Percentiles rank a stretch among this genome's conserved stretches.
phyloP scores from a whole-genome alignment of 2,113 vertebrate species.

The Sigmodon hispidus region DNA sequence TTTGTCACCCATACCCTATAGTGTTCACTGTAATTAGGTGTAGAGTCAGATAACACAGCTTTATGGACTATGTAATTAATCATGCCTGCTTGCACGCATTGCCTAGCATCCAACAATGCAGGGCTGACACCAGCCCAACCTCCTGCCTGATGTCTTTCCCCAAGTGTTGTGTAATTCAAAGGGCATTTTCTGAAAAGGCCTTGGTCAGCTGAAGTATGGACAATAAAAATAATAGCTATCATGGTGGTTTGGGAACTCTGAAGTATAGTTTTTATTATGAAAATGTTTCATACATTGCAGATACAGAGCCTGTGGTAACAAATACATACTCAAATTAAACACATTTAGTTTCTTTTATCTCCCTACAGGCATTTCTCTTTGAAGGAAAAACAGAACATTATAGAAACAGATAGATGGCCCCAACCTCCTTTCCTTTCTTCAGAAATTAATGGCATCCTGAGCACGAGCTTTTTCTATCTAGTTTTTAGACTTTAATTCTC shows the following conservation, averaged over 20 bases:
- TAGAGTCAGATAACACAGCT: slow-evolving; percentile 60
- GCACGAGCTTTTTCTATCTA: not conserved
- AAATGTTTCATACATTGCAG: slow-evolving; percentile 20
- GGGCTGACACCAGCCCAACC: slow-evolving; percentile 53
- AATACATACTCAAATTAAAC: not conserved
- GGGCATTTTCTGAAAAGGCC: slow-evolving; percentile 24
- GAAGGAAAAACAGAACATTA: slow-evolving; percentile 7
- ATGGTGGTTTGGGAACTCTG: not conserved
- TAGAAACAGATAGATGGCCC: not conserved
- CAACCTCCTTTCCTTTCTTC: not conserved
- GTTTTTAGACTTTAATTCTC: slow-evolving; percentile 9
- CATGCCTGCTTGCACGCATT: slow-evolving; percentile 1
- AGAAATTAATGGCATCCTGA: slow-evolving; percentile 36
- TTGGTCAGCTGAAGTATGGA: slow-evolving; percentile 27
- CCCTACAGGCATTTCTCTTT: slow-evolving; percentile 4
- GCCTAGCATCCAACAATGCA: slow-evolving; percentile 49
- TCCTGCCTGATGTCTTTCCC: slow-evolving; percentile 46
- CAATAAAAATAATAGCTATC: slow-evolving; percentile 28
- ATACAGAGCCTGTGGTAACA: not conserved
- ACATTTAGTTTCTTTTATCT: slow-evolving; percentile 2
- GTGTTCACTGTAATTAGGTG: slow-evolving; percentile 71
- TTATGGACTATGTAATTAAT: slow-evolving; percentile 74
- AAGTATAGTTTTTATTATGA: slow-evolving; percentile 37
- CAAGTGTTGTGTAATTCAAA: slow-evolving; percentile 58
- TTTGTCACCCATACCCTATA: slow-evolving; percentile 68